Conservation (phyloP, 2,113 vertebrate species). For the Chrysemys picta region DNA sequence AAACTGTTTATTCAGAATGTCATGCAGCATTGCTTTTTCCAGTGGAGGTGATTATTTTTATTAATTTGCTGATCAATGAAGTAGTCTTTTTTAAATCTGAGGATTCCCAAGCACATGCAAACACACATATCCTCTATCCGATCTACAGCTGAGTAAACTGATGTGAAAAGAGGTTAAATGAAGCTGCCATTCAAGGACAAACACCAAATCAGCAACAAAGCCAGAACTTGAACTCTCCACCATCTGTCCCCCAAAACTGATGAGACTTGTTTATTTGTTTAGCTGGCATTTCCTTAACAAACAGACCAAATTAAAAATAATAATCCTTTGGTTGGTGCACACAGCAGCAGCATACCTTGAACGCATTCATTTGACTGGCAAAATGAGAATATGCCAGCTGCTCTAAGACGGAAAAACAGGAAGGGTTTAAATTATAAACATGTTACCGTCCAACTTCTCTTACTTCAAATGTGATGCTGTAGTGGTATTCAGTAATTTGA, state of each 20-base stretch:
- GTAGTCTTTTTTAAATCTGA: neutral
- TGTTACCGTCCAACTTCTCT: slow-evolving; percentile 5
- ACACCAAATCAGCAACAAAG: neutral
- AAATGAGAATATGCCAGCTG: slow-evolving; percentile 22
- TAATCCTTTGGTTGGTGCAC: neutral
- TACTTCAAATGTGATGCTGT: slow-evolving; percentile 7
- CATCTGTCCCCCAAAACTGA: neutral
- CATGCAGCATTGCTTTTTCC: neutral
- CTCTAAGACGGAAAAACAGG: slow-evolving; percentile 35
- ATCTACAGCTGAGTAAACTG: neutral
- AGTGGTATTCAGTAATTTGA: slow-evolving; percentile 40
- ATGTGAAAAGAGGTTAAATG: neutral
- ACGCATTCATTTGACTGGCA: neutral
- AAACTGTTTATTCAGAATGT: neutral
- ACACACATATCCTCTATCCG: neutral
- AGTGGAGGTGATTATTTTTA: neutral
- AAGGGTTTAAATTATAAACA: slow-evolving; percentile 61
- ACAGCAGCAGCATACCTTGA: neutral
- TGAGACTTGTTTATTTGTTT: slow-evolving; percentile 6
- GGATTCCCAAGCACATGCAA: neutral
- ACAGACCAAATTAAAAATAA: neutral
- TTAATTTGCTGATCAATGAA: neutral
- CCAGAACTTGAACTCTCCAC: neutral
- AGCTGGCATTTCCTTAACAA: slow-evolving; percentile 34
- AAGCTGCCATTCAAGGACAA: neutral